phyloP scores from a whole-genome alignment of 2,888 invertebrate species.

The Diarsia dahlii region DNA sequence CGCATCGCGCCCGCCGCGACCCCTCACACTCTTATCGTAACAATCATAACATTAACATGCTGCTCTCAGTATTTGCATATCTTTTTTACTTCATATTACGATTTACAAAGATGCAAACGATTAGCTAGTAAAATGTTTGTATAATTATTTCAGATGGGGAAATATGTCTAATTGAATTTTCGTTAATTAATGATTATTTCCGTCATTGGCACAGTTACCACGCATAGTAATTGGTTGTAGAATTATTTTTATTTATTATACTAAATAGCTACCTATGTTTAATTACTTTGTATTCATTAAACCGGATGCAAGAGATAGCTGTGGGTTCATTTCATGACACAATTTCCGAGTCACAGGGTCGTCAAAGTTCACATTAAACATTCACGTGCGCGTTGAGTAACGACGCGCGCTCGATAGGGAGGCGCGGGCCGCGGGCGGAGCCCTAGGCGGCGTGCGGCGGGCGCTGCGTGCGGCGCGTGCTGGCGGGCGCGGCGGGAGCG shows the following conservation, averaged over 20 bases:
- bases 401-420: slow-evolving; percentile 8
- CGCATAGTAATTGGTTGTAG: background rate
- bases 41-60: slow-evolving; percentile 19
- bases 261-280: background rate
- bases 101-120: background rate
- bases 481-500: slow-evolving; percentile 28
- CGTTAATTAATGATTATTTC: background rate
- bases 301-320: slow-evolving; percentile 8
- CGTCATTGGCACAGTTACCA: background rate
- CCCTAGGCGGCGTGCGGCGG: slow-evolving; percentile 38
- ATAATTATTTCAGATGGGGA: background rate
- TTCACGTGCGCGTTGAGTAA: slow-evolving; percentile 6
- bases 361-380: slow-evolving; percentile 44
- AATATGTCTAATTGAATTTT: background rate
- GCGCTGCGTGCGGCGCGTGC: slow-evolving; percentile 27
- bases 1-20: slow-evolving; percentile 25
- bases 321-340: slow-evolving; percentile 31
- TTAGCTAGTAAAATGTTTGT: background rate
- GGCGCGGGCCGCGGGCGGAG: slow-evolving; percentile 41
- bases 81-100: slow-evolving; percentile 14
- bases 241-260: background rate
- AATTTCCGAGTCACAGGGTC: slow-evolving; percentile 25
- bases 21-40: slow-evolving; percentile 3
- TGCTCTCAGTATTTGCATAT: background rate
- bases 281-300: slow-evolving; percentile 39